Base-by-base conservation (phyloP, 2,797 vertebrate species). In the Ceryle rudis region DNA sequence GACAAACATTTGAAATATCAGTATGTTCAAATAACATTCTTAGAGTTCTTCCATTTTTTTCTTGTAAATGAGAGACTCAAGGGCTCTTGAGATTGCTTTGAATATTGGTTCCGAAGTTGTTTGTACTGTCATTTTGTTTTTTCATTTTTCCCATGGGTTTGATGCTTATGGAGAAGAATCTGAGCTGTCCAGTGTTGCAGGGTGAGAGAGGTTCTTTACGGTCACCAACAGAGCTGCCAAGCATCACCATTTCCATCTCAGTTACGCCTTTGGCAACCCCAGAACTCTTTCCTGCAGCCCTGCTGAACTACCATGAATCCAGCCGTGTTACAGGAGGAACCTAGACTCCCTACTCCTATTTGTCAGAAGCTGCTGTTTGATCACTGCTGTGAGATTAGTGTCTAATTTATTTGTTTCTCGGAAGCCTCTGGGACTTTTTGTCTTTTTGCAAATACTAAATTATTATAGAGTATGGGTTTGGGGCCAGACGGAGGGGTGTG, bases 401-500 rank as follows among this genome's bases (percentile, higher is more conserved):
- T 81, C n/a, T 9, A 58, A 69, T 62, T 65, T 54, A 31, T 55
- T 62, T 80, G 47, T 64, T 81, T 10, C 17, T 73, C 21, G 39
- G 47, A 62, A 85, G 25, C 10, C 29, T 22, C 42, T 69, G 4
- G 1, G 11, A 57, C 8, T 44, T 52, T 44, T 42, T 51, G 18
- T 67, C 12, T 15, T 77, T 91, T 73, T 70, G 19, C 5, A 86
- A 81, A 62, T 29, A 47, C 22, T 57, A 41, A 82, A 41, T 65
- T 14, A 49, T 14, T 11, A 37, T 10, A 54, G 46, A 42, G 10
- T 26, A 58, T 16, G 4, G 9, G 3, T 20, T 31, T 31, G 8
- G 11, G 22, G 3, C 0, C 0, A 20, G 44, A 20, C 21, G 44
- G 44, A 46, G 20, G 10, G 44, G 44, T 25, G 28, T 16, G 28